phyloP scores from a whole-genome alignment of 2,888 invertebrate species.

The Lepidochrysops patricia region DNA sequence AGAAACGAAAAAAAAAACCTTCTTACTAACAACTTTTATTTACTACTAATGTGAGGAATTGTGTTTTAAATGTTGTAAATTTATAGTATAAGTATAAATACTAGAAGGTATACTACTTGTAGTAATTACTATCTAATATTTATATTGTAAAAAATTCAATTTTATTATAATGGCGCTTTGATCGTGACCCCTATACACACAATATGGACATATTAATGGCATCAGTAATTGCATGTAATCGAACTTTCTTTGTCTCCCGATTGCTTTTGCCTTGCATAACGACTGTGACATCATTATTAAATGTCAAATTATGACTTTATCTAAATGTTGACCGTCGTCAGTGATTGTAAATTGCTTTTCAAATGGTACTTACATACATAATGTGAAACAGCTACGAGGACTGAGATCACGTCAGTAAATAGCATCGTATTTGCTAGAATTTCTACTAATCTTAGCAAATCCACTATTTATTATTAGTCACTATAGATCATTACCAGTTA shows the following conservation, averaged over 20 bases:
- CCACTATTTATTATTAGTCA: not conserved
- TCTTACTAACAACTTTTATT: too few relatives aligned
- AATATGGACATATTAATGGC: not conserved
- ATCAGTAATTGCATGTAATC: not conserved
- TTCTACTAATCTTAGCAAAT: not conserved
- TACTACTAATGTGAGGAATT: too few relatives aligned
- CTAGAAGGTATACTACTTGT: too few relatives aligned
- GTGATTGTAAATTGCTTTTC: not conserved
- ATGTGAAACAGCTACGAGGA: not conserved
- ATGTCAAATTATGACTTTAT: not conserved
- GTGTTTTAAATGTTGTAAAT: too few relatives aligned
- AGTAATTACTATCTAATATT: too few relatives aligned
- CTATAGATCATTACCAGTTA: not conserved
- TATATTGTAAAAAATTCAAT: too few relatives aligned
- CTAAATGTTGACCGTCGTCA: not conserved
- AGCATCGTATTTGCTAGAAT: not conserved
- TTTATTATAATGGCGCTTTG: not conserved
- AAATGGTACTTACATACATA: not conserved
- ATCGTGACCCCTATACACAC: not conserved
- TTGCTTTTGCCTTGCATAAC: conserved; percentile 2
- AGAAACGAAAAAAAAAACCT: too few relatives aligned
- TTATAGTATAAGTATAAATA: too few relatives aligned
- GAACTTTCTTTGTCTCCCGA: conserved; percentile 3
- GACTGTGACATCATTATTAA: not conserved
- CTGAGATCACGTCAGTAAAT: not conserved